Conservation (phyloP, 2,888 invertebrate species). For the Caradrina clavipalpis region DNA sequence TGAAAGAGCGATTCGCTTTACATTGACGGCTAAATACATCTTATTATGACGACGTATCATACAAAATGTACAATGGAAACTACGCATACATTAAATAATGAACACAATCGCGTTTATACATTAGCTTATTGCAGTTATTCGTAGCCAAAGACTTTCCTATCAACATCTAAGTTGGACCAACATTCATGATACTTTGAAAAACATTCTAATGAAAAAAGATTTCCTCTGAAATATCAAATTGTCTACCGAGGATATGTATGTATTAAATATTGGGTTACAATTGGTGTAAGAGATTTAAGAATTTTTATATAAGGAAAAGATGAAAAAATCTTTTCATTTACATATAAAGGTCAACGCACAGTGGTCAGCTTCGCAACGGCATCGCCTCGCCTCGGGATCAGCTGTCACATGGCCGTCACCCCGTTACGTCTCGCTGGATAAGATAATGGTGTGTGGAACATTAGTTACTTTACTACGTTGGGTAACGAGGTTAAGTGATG, state of each 20-base stretch:
- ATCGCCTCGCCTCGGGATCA: not conserved
- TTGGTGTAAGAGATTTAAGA: constrained; percentile 28
- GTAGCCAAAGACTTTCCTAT: constrained; percentile 58
- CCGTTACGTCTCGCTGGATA: no score
- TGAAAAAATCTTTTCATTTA: constrained; percentile 24
- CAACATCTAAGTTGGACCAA: constrained; percentile 53
- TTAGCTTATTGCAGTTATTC: constrained; percentile 74
- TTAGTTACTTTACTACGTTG: no score
- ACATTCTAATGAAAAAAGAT: constrained; percentile 25
- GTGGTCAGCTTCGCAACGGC: not conserved
- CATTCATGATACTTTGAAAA: constrained; percentile 31
- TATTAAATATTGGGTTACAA: constrained; percentile 29
- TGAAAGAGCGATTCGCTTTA: constrained; percentile 60
- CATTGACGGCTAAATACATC: constrained; percentile 60
- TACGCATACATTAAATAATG: constrained; percentile 82
- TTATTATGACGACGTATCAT: constrained; percentile 69
- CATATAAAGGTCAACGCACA: constrained; percentile 10
- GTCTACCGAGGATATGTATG: constrained; percentile 38
- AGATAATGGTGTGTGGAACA: no score
- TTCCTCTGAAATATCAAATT: constrained; percentile 19
- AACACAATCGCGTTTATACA: constrained; percentile 81
- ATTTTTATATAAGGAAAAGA: constrained; percentile 9
- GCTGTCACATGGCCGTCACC: no score
- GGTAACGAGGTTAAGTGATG: not conserved
- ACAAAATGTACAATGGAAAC: constrained; percentile 81